phyloP scores from a whole-genome alignment of 2,888 invertebrate genomes.

The Cantharis rustica region DNA sequence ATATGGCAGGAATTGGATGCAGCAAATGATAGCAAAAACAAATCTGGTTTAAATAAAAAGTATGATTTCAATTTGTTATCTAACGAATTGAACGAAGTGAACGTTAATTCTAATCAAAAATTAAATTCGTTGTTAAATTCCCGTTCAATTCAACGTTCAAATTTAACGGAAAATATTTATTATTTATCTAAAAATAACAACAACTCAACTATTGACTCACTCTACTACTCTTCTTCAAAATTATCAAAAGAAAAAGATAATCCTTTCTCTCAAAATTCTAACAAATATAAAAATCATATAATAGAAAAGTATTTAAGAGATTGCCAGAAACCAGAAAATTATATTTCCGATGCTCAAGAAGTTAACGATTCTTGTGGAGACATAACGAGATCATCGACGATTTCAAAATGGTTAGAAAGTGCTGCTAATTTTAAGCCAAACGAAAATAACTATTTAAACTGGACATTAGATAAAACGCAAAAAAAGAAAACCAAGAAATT shows the following conservation, averaged over 20 bases:
- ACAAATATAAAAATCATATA: conserved; percentile 64
- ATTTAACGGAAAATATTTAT: conserved; percentile 37
- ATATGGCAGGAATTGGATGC: conserved; percentile 73
- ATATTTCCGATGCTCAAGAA: conserved; percentile 15
- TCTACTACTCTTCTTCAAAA: conserved; percentile 55
- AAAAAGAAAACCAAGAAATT: conserved; percentile 46
- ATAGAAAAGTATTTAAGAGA: conserved; percentile 65
- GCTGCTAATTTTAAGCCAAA: conserved; percentile 75
- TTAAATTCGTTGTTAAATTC: conserved; percentile 8
- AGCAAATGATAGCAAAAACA: not conserved
- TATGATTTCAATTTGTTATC: conserved; percentile 15
- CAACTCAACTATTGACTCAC: conserved; percentile 35
- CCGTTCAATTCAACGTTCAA: conserved; percentile 48
- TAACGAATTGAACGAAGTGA: conserved; percentile 16
- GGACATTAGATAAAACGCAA: conserved; percentile 55
- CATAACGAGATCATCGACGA: conserved; percentile 60
- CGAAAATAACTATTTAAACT: conserved; percentile 72
- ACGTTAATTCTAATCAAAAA: conserved; percentile 12
- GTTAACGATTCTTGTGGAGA: conserved; percentile 30
- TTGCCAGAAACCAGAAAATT: conserved; percentile 47
- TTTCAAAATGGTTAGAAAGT: conserved; percentile 78
- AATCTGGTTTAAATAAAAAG: conserved; percentile 2
- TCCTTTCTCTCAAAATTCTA: conserved; percentile 47
- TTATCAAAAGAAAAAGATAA: conserved; percentile 51
- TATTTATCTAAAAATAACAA: conserved; percentile 35